Percentiles rank a stretch among this genome's conserved stretches.
These are phyloP conservation scores for Stichopus horrens DNA, from an alignment of 53 echinoderm and acorn worm genomes.

Conservation along the genomic window DNA sequence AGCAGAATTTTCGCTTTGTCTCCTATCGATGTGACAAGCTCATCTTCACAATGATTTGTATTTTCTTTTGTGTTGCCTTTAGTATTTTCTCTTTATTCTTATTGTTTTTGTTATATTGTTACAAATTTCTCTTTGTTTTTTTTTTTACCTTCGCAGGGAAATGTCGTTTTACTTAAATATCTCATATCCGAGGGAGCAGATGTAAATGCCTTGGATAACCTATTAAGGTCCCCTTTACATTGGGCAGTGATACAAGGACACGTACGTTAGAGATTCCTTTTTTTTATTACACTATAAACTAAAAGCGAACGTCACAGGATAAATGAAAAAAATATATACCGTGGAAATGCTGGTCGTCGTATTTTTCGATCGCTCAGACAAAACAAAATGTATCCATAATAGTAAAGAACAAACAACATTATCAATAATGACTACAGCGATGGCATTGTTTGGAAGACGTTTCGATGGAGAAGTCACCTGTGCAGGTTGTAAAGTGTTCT, in stretches of 20 bases:
- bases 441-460: too few species aligned
- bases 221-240: conserved; percentile 75
- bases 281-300: background rate
- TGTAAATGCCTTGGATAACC: conserved; percentile 59
- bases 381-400: too few species aligned
- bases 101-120: too few species aligned
- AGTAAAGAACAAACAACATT: too few species aligned
- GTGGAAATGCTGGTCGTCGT: too few species aligned
- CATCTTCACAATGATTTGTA: background rate
- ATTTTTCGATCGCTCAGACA: too few species aligned
- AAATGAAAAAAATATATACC: too few species aligned
- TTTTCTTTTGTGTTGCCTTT: background rate
- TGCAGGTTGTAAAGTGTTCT: too few species aligned
- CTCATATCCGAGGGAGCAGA: conserved; percentile 59
- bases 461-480: too few species aligned
- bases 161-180: conserved; percentile 56
- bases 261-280: conserved; percentile 48
- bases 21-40: background rate
- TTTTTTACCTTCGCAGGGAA: conserved; percentile 61
- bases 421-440: too few species aligned
- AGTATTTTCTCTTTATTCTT: background rate
- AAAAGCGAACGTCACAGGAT: too few species aligned
- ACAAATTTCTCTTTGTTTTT: background rate
- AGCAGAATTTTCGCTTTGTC: background rate
- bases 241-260: conserved; percentile 86